Conservation (phyloP, 2,113 vertebrate species). For the human region DNA sequence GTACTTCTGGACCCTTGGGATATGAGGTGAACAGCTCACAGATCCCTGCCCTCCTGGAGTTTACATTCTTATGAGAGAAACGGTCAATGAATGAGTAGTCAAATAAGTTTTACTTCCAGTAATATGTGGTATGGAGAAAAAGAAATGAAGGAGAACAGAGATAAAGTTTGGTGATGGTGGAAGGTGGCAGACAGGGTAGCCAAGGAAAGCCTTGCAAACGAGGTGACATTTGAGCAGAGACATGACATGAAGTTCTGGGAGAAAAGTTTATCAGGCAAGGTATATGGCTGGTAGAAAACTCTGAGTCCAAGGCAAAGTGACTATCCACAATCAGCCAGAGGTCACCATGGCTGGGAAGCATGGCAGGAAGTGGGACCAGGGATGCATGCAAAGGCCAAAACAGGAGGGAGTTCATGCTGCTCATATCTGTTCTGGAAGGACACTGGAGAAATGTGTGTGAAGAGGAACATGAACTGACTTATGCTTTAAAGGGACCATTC, state of each 20-base stretch:
- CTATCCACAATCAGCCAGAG: background rate
- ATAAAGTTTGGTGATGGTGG: background rate
- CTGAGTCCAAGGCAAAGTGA: background rate
- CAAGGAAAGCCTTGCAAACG: background rate
- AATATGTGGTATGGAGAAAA: background rate
- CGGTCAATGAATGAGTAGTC: background rate
- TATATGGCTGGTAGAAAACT: background rate
- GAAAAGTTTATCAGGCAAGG: background rate
- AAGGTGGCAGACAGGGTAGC: background rate
- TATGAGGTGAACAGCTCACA: background rate
- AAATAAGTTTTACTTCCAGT: background rate
- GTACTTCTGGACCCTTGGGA: background rate
- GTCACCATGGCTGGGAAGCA: background rate
- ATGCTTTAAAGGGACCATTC: background rate
- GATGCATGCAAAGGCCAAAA: background rate
- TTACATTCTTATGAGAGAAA: background rate
- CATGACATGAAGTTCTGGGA: background rate
- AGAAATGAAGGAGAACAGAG: background rate
- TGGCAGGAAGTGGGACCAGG: background rate
- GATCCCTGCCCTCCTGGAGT: background rate
- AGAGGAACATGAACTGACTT: background rate
- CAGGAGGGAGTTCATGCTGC: background rate
- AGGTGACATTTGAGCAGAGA: background rate
- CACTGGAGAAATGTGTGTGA: background rate
- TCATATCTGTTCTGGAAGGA: background rate